These are phyloP conservation scores for Acipenser ruthenus DNA, from an alignment of 2,797 vertebrate genomes.

Conservation along the genomic window DNA sequence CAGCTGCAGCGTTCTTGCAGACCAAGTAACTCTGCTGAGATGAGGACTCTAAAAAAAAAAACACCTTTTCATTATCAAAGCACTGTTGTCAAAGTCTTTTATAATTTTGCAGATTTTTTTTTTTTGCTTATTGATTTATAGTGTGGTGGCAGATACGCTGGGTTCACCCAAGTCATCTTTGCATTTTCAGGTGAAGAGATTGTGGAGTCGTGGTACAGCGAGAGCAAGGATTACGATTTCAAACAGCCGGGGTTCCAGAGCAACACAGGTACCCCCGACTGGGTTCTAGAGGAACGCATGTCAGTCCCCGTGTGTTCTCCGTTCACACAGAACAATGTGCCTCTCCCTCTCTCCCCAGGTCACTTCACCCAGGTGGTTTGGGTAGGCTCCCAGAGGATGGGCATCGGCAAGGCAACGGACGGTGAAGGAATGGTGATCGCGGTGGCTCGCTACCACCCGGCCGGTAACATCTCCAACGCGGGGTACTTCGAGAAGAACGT, in stretches of 20 bases:
- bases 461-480: conserved; percentile 19
- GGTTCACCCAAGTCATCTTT: too few species aligned
- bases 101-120: too few species aligned
- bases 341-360: conserved; percentile 6
- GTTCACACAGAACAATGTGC: too few species aligned
- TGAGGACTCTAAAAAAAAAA: too few species aligned
- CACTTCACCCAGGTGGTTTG: conserved; percentile 26
- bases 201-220: conserved; percentile 31
- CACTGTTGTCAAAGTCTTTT: too few species aligned
- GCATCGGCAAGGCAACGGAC: conserved; percentile 17
- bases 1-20: too few species aligned
- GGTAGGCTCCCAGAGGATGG: conserved; percentile 18
- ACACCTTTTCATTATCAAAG: too few species aligned
- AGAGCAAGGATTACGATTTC: conserved; percentile 37
- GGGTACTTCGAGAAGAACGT: conserved; percentile 22
- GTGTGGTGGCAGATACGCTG: too few species aligned
- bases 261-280: conserved; percentile 24
- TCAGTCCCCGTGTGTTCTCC: too few species aligned
- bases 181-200: conserved; percentile 15
- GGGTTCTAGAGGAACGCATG: not conserved
- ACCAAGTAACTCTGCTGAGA: too few species aligned
- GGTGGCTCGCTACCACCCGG: conserved; percentile 22
- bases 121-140: too few species aligned
- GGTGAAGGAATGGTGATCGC: conserved; percentile 12
- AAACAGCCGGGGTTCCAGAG: conserved; percentile 26